Percentiles rank a stretch among this genome's conserved stretches.
Evolutionary conservation across 2,888 invertebrate species (phyloP).

Genomic region (Nymphalis c-album): DNA sequence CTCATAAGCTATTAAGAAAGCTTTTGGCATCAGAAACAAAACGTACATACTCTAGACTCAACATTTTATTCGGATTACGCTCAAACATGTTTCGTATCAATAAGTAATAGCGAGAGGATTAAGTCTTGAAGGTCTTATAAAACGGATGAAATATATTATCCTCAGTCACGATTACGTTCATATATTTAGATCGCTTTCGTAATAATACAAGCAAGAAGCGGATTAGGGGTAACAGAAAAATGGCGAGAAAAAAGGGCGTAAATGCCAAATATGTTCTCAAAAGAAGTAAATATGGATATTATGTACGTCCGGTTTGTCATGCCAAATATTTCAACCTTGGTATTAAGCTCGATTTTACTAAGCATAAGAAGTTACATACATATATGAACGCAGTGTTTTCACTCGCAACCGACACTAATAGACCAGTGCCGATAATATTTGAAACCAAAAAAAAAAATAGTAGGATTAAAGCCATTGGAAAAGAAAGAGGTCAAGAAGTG

Average conservation of each 20-base stretch:
- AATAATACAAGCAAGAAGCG: neutral
- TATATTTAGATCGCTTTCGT: neutral
- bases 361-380: neutral
- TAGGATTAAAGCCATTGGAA: no score
- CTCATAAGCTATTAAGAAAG: no score
- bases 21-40: no score
- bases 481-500: no score
- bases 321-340: conserved; percentile 10
- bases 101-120: no score
- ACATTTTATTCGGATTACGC: no score
- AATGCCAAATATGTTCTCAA: conserved; percentile 25
- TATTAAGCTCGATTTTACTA: neutral
- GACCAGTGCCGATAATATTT: no score
- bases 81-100: no score
- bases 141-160: neutral
- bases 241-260: conserved; percentile 12
- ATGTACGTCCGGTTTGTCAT: conserved; percentile 22
- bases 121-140: neutral
- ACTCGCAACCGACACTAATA: neutral
- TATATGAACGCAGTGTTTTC: neutral
- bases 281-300: conserved; percentile 25
- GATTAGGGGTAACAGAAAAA: conserved; percentile 10
- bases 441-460: no score
- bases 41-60: no score
- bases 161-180: neutral